phyloP scores from a whole-genome alignment of 2,113 vertebrate genomes.

The Antennarius striatus region DNA sequence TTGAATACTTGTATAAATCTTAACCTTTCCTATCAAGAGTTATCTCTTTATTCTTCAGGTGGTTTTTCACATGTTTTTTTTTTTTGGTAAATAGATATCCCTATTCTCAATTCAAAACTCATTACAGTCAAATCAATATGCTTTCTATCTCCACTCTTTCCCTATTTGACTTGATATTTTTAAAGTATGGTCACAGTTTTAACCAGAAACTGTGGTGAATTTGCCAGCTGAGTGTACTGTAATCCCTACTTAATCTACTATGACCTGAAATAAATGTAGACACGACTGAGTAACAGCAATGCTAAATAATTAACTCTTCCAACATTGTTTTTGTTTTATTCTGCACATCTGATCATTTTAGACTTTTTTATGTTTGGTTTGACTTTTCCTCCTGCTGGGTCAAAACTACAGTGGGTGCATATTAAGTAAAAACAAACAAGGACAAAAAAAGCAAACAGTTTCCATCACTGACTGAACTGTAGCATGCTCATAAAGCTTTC shows the following conservation, averaged over 20 bases:
- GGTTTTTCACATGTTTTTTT: conserved; percentile 2
- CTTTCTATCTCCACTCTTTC: conserved; percentile 33
- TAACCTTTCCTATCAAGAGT: background rate
- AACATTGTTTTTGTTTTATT: conserved; percentile 9
- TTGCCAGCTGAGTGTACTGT: background rate
- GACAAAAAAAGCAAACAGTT: background rate
- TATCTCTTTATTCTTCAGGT: too few species aligned
- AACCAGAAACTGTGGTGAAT: conserved; percentile 6
- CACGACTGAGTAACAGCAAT: background rate
- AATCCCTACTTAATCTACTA: background rate
- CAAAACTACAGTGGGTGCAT: background rate
- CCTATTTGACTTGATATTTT: conserved; percentile 26
- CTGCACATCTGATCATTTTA: background rate
- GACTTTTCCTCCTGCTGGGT: background rate
- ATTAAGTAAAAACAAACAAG: conserved; percentile 6
- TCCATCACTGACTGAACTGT: conserved; percentile 17
- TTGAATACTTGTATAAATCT: background rate
- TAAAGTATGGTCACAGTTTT: background rate
- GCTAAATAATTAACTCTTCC: conserved; percentile 13
- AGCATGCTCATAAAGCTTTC: conserved; percentile 29
- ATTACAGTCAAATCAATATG: conserved; percentile 8
- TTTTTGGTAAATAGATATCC: too few species aligned
- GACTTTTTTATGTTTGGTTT: conserved; percentile 3
- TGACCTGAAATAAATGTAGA: conserved; percentile 3
- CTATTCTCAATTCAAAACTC: conserved; percentile 53